Conservation (phyloP, 2,888 invertebrate species). For the Dasysyrphus tricinctus region DNA sequence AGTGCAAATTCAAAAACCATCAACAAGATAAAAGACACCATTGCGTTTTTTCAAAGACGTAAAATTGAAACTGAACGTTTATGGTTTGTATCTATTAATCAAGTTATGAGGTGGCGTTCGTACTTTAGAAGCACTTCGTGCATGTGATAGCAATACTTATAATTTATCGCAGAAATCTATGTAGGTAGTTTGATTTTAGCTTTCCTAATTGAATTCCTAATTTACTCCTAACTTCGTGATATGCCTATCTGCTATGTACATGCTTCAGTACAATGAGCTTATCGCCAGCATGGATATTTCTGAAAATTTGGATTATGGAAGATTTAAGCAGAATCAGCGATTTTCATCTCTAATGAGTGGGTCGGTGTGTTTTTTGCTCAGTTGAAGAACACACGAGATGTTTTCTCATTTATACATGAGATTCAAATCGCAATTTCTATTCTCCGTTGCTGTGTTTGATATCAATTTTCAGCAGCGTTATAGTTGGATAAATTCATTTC, state of each 20-base stretch:
- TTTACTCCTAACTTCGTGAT: not conserved
- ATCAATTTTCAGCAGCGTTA: conserved; percentile 37
- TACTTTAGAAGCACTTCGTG: too few relatives aligned
- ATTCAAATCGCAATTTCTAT: conserved; percentile 52
- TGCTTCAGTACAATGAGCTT: not conserved
- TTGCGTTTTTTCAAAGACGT: too few relatives aligned
- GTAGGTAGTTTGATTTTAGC: not conserved
- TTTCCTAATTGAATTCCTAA: conserved; percentile 8
- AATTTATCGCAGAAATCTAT: not conserved
- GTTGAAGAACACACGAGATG: conserved; percentile 37
- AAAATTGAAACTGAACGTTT: too few relatives aligned
- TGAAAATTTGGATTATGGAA: not conserved
- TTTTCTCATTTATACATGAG: conserved; percentile 37
- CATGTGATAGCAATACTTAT: not conserved
- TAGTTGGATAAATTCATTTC: conserved; percentile 21
- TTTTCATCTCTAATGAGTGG: not conserved
- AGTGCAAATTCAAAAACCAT: too few relatives aligned
- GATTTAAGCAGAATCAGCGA: conserved; percentile 6
- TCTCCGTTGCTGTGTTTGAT: conserved; percentile 17
- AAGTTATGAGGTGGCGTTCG: too few relatives aligned
- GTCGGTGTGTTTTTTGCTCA: not conserved
- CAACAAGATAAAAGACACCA: too few relatives aligned
- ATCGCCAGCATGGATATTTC: not conserved
- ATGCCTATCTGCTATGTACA: not conserved
- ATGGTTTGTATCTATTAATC: too few relatives aligned